A percentile compares a stretch with the other conserved stretches of the same genome.
These are phyloP conservation scores for Hirtodrosophila cameraria DNA, from an alignment of 2,888 invertebrate species.

Conservation along the genomic window DNA sequence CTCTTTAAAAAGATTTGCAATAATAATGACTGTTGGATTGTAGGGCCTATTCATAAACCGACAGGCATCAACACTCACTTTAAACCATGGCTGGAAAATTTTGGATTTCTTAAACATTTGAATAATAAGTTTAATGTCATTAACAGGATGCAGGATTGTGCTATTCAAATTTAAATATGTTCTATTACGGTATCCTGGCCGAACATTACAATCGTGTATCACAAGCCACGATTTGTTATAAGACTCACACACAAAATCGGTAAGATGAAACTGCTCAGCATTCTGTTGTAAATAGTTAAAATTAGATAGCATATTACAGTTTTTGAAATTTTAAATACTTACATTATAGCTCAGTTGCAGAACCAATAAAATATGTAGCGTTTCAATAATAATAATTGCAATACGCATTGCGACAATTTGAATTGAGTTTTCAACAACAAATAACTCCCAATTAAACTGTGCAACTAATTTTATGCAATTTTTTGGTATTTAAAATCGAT, in stretches of 20 bases:
- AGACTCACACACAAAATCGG: slow-evolving; percentile 20
- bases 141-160: background rate
- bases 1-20: slow-evolving; percentile 4
- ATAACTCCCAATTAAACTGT: too few relatives aligned
- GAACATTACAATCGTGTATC: slow-evolving; percentile 11
- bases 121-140: background rate
- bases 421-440: too few relatives aligned
- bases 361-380: background rate
- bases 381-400: too few relatives aligned
- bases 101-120: slow-evolving; percentile 14
- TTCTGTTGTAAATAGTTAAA: background rate
- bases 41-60: background rate
- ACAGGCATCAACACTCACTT: slow-evolving; percentile 5
- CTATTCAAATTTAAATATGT: slow-evolving; percentile 2
- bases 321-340: too few relatives aligned
- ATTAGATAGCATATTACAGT: too few relatives aligned
- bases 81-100: slow-evolving; percentile 23
- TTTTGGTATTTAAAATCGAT: too few relatives aligned
- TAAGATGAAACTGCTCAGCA: slow-evolving; percentile 3
- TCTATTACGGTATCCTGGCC: slow-evolving; percentile 1
- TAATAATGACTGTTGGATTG: slow-evolving; percentile 13
- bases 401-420: too few relatives aligned
- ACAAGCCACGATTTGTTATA: slow-evolving; percentile 20
- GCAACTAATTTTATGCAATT: too few relatives aligned
- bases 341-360: background rate